Base-by-base conservation (phyloP, 2,888 invertebrate genomes). In the Andricus curvator region DNA sequence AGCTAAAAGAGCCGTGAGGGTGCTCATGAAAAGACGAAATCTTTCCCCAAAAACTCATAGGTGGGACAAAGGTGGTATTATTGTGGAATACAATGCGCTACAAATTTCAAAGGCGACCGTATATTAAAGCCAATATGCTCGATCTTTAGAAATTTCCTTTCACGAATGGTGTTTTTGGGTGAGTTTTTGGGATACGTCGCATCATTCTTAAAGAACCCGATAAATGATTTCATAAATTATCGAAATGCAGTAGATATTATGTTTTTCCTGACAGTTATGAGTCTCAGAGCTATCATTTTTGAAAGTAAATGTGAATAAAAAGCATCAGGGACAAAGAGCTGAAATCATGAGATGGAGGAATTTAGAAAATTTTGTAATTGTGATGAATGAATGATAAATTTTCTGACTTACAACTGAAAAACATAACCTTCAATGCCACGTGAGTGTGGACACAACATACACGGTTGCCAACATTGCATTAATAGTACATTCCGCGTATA, bases 1-100 rank as follows among this genome's bases (percentile, higher is more conserved):
- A 62, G 62, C 25, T 60, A 62, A 62, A 62, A 62, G 62, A 62
- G 25, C 62, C 62, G 25, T 62, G 25, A 62, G 62, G 62, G 62
- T 25, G 25, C 25, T 62, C 25, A 13, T 62, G 62, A 62, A 62
- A 13, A 62, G 62, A 25, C 62, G 22, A 60, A n/a, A 11, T 60
- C 11, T 62, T 62, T n/a, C 25, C 25, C 62, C 11, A 25, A 25
- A 25, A 62, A 22, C 13, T 62, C 22, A 22, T 22, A 62, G 62
- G 62, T 62, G 22, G 15, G 25, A 25, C 62, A 62, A n/a, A 62
- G 25, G 80, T 25, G 22, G 25, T 9, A 62, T 25, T 62, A 62
- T 62, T 62, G 62, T 13, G 25, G 25, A 62, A 62, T 62, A 62
- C 62, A 62, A 62, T 62, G 9, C 62, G 4, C 13, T 25, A 62